Base-by-base conservation (phyloP, 2,888 invertebrate genomes). In the Chrysina gloriosa region DNA sequence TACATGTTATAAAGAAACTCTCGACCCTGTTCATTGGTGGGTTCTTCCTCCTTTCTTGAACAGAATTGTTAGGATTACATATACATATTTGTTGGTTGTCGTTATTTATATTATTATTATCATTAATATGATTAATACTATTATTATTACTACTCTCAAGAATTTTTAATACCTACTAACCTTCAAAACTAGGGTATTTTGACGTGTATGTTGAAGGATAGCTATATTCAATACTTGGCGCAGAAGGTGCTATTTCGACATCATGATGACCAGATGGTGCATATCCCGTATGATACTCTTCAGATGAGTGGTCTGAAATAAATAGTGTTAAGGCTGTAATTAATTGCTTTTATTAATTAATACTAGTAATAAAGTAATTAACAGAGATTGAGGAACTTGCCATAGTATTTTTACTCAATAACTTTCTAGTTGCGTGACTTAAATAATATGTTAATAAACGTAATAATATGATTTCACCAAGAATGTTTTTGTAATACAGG, bases 171-270 rank as follows among this genome's bases (percentile, higher is more conserved):
- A 29, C 2, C 39, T 11, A 66, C 56, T 65, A 27, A 66, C 66
- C 66, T 56, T 58, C 58, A 27, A 58, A 58, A 34, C 34, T 58
- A 21, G 66, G 16, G 34, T 66, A 66, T 58, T 66, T 66, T 4
- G 29, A 25, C 16, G 66, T 58, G 11, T 16, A 48, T 47, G 58
- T 23, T 9, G 58, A 7, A 2, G 50, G 50, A 7, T 70, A 67
- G 11, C 72, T 73, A 45, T 75, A 77, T 56, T 75, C 73, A 2
- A 72, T 69, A 25, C 71, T 73, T 14, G 77, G 73, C 39, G 73
- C 77, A 42, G 79, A 77, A 4, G 77, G 77, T 7, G 63, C 23
- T 1, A 48, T 63, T 5, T 66, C 66, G 3, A 29, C 34, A n/a
- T 63, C 66, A 16, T 63, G 63, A 45, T 47, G 34, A 42, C 65